These are phyloP conservation scores for Eulithis prunata DNA, from an alignment of 2,888 invertebrate species.

Conservation along the genomic window DNA sequence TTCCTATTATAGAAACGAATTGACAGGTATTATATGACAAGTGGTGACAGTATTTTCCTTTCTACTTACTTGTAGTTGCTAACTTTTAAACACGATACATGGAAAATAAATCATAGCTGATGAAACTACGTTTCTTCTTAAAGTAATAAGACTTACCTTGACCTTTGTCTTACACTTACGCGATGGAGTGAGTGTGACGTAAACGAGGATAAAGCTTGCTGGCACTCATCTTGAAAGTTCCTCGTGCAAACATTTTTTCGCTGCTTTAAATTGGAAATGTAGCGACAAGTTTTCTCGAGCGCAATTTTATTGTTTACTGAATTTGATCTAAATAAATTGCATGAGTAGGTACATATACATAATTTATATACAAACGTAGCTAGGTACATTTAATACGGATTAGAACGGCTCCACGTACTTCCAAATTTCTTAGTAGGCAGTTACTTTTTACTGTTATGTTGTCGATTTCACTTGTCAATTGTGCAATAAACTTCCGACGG, in stretches of 20 bases:
- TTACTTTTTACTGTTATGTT: slow-evolving; percentile 52
- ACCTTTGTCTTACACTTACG: slow-evolving; percentile 16
- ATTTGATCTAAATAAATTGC: background rate
- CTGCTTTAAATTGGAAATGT: background rate
- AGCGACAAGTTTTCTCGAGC: background rate
- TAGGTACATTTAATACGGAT: background rate
- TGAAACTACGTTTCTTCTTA: slow-evolving; percentile 15
- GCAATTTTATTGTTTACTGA: background rate
- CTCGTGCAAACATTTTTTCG: slow-evolving; percentile 3
- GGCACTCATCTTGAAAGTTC: slow-evolving; percentile 22
- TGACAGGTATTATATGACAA: no score
- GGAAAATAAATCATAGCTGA: slow-evolving; percentile 5
- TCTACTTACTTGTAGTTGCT: no score
- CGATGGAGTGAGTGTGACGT: slow-evolving; percentile 22
- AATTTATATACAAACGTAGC: no score
- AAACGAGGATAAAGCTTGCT: slow-evolving; percentile 20
- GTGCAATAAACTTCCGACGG: slow-evolving; percentile 60
- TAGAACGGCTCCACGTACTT: background rate
- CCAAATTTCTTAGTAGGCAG: slow-evolving; percentile 25
- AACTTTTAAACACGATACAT: no score
- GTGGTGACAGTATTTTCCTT: no score
- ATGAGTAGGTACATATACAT: no score
- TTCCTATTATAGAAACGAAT: no score
- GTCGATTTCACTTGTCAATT: slow-evolving; percentile 65
- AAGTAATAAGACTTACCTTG: slow-evolving; percentile 22